Evolutionary conservation across 1,140 invertebrate species (phyloP).

Genomic region (Pinna nobilis): DNA sequence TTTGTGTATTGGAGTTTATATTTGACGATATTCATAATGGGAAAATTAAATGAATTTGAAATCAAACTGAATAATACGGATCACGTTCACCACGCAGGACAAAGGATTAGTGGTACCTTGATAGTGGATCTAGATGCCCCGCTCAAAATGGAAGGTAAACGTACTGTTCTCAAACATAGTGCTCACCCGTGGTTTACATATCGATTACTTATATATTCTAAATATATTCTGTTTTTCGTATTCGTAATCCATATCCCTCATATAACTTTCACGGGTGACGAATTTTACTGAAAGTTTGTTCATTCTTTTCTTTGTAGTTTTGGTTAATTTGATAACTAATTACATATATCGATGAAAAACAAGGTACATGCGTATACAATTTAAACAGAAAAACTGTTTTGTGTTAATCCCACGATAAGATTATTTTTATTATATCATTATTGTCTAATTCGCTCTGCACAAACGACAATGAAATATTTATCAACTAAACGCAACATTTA

Average conservation of each 20-base stretch:
- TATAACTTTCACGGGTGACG: not conserved
- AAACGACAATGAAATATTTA: no score
- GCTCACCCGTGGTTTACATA: not conserved
- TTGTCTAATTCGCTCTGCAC: not conserved
- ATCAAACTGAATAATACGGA: no score
- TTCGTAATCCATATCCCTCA: not conserved
- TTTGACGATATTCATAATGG: no score
- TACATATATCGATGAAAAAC: not conserved
- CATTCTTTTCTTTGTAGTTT: no score
- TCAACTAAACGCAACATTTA: no score
- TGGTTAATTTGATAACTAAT: not conserved
- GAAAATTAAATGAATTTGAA: no score
- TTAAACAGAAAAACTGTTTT: not conserved
- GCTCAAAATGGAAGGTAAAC: constrained; percentile 24
- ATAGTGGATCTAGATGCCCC: constrained; percentile 8
- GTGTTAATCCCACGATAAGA: not conserved
- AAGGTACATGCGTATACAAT: not conserved
- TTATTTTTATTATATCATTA: not conserved
- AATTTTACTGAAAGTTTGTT: no score
- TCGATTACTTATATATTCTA: not conserved
- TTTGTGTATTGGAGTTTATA: no score
- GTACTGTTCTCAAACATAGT: not conserved
- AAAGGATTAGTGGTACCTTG: constrained; percentile 11
- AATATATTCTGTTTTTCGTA: not conserved
- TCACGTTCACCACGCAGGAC: constrained; percentile 1